Evolutionary conservation across 2,797 vertebrate species (phyloP).

Genomic region (Dicrostonyx torquatus): DNA sequence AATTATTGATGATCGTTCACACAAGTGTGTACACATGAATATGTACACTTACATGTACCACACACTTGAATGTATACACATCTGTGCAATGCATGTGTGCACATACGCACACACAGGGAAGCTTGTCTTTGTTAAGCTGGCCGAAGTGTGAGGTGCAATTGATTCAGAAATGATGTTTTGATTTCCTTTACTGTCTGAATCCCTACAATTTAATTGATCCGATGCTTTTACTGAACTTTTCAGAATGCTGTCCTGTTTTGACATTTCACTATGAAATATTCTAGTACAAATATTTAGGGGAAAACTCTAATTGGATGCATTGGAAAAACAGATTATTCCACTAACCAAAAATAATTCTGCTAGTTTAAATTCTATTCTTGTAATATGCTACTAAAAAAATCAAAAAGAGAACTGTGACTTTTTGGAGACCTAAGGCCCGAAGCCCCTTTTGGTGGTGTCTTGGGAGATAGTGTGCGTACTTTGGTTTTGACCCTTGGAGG

Average conservation of each 20-base stretch:
- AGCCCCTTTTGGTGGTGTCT: background rate
- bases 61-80: background rate
- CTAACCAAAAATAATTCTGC: background rate
- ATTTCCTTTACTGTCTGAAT: background rate
- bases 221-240: background rate
- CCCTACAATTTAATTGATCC: background rate
- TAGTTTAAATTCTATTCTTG: conserved; percentile 14
- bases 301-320: background rate
- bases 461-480: background rate
- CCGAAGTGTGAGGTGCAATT: background rate
- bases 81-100: background rate
- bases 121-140: background rate
- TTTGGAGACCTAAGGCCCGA: background rate
- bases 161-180: background rate
- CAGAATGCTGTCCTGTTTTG: background rate
- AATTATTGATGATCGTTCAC: background rate
- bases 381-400: background rate
- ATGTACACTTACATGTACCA: background rate
- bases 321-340: background rate
- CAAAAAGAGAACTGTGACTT: background rate
- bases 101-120: background rate
- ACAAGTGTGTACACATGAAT: background rate
- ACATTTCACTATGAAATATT: background rate
- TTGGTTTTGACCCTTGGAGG: background rate
- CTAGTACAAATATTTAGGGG: background rate